Base-by-base conservation (phyloP, 2,888 invertebrate species). In the Heteromyza rotundicornis region DNA sequence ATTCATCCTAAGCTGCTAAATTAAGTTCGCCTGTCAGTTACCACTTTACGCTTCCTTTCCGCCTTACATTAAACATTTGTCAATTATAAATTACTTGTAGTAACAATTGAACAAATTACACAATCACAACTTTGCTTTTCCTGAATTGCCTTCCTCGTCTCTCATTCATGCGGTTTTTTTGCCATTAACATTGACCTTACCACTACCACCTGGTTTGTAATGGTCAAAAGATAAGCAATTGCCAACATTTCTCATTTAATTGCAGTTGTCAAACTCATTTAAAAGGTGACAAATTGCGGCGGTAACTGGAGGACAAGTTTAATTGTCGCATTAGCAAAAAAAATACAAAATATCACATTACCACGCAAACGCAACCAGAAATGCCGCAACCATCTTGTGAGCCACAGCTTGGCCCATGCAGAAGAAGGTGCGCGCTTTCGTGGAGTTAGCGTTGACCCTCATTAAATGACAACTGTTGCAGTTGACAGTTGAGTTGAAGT, bases 401-500 rank as follows among this genome's bases (percentile, higher is more conserved):
- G 40, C 40, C 7, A 40, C 7, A 7, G 40, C 40, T n/a, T 14
- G 10, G n/a, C 32, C n/a, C 12, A 12, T 12, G 32, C 7, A 12
- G 32, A 32, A 5, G 12, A 32, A 32, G 5, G 32, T 12, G 32
- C 10, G n/a, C 40, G 40, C n/a, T 14, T 3, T 3, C 40, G 40
- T n/a, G 10, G 40, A n/a, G 16, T 40, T 12, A n/a, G 12, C 16
- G 10, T n/a, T 40, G 40, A 40, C 40, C 67, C 67, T 66, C 71
- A 71, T 78, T 72, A 70, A 76, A 77, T 71, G 76, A 70, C 68
- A 76, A 72, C 70, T 74, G 78, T 75, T 78, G 72, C 72, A 73
- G 58, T 52, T 53, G 59, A 5, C 24, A 10, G 40, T 47, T 44
- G 47, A 19, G 40, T 24, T 65, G 62, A 56, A 65, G 58, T 61